Base-by-base conservation (phyloP, 2,797 vertebrate genomes). In the Melopsittacus undulatus region DNA sequence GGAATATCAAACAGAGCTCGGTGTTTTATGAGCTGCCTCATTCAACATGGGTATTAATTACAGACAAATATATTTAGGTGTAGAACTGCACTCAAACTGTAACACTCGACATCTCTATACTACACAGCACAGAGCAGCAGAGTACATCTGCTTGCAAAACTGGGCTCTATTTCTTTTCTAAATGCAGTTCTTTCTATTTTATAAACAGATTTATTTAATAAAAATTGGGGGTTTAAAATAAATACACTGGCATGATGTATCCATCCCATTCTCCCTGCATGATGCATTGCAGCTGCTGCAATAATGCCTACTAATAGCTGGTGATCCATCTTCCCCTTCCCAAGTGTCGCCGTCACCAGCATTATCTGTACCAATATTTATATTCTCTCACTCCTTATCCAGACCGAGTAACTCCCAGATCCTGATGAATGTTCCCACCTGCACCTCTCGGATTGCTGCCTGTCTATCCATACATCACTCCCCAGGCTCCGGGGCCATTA, bases 311-410 rank as follows among this genome's bases (percentile, higher is more conserved):
- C 90, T 97, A 96, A 96, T 94, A 80, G 95, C 94, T 80, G 89
- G 91, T 78, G 90, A 95, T 97, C 94, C 92, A 95, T 95, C 94
- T 96, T 95, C 83, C 79, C 90, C 90, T 91, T 94, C 92, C 68
- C 94, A 49, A 89, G 81, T 43, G 23, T 70, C 20, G 16, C 92
- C 43, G 29, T 59, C 80, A 49, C 87, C 6, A 4, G 92, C 87
- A 97, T 96, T 95, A 95, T 96, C 95, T 96, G 88, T 59, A 93
- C 95, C 95, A 95, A 95, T 96, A 95, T 97, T 97, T 95, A 96
- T 95, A 96, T 95, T 96, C 90, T 80, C 40, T 88, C 5, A 13
- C 84, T 89, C 86, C 91, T 80, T 57, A 62, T 62, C 91, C 94
- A 85, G 48, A 89, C 90, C 24, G 13, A 90, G 70, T 32, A 82